phyloP scores from a whole-genome alignment of 2,888 invertebrate genomes.

The Hydroisotoma schaefferi region DNA sequence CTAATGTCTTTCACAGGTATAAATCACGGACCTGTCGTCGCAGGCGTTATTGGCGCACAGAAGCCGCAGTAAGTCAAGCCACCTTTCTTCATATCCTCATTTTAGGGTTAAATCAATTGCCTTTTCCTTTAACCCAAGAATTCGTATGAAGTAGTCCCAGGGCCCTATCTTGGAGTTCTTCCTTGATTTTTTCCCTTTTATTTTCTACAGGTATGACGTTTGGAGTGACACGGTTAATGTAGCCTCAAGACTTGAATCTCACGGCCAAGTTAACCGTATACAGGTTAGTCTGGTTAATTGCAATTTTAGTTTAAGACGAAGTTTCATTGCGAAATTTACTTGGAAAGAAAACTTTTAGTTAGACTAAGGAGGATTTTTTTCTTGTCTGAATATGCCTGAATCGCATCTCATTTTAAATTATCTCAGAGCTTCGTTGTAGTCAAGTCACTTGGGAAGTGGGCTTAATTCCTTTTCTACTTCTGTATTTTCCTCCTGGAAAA shows the following conservation, averaged over 20 bases:
- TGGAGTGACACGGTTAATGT: conserved; percentile 99
- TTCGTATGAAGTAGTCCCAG: too few relatives aligned
- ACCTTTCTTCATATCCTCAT: neutral
- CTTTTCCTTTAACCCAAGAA: too few relatives aligned
- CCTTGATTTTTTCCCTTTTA: too few relatives aligned
- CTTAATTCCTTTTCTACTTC: neutral
- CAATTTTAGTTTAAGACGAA: neutral
- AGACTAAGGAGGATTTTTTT: too few relatives aligned
- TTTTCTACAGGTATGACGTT: conserved; percentile 66
- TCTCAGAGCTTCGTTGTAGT: too few relatives aligned
- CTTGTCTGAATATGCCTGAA: too few relatives aligned
- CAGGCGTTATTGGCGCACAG: conserved; percentile 74
- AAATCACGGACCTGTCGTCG: conserved; percentile 87
- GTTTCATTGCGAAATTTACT: too few relatives aligned
- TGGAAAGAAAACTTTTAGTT: too few relatives aligned
- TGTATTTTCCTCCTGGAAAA: neutral
- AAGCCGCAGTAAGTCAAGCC: conserved; percentile 72
- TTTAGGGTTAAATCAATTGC: too few relatives aligned
- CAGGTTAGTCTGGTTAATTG: conserved; percentile 59
- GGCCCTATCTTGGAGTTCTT: too few relatives aligned
- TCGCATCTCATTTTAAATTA: too few relatives aligned
- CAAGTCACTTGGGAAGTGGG: too few relatives aligned
- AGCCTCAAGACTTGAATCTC: conserved; percentile 94
- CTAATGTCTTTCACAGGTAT: conserved; percentile 60
- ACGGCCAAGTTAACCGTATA: conserved; percentile 79